Conservation (phyloP, 2,113 vertebrate species). For the Zosterops hypoxanthus region DNA sequence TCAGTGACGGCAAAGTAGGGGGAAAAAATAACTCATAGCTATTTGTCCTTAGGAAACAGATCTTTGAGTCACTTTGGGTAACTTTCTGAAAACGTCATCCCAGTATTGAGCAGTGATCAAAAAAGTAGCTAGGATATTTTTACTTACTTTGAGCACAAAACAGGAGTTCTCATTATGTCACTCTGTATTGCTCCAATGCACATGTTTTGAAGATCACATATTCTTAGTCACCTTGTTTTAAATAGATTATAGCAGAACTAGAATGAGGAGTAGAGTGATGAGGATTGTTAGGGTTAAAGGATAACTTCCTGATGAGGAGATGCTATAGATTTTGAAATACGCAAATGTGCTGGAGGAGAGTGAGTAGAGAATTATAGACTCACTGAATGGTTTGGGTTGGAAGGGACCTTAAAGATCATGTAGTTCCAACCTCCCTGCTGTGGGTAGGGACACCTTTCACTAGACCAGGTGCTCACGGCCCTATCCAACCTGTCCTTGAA, state of each 20-base stretch:
- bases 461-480: background rate
- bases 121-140: background rate
- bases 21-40: background rate
- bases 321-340: background rate
- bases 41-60: background rate
- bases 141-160: background rate
- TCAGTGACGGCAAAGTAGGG: background rate
- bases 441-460: background rate
- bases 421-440: background rate
- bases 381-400: background rate
- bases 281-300: background rate
- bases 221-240: background rate
- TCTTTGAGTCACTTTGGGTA: background rate
- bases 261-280: background rate
- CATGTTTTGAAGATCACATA: background rate
- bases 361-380: background rate
- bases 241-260: background rate
- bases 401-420: background rate
- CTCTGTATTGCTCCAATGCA: background rate
- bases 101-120: background rate
- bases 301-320: background rate
- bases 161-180: slow-evolving; percentile 25
- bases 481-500: background rate
- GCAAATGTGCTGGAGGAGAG: background rate
- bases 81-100: background rate